Evolutionary conservation across 2,888 invertebrate species (phyloP).

Genomic region (Syrista parreyssii): DNA sequence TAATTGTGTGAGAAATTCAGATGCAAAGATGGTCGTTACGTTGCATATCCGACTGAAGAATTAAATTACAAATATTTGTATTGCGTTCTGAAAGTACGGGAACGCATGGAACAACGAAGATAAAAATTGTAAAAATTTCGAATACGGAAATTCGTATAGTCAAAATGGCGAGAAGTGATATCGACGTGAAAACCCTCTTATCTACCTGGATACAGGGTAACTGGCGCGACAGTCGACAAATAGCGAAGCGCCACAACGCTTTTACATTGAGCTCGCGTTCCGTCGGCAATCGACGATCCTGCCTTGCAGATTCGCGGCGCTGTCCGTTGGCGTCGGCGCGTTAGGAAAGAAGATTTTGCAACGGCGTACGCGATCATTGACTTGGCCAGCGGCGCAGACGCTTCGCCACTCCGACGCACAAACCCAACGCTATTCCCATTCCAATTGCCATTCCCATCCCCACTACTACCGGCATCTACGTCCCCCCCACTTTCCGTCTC

Average conservation of each 20-base stretch:
- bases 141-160: background rate
- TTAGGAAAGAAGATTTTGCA: conserved; percentile 2
- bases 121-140: background rate
- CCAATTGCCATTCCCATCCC: background rate
- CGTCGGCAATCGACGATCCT: background rate
- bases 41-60: background rate
- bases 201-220: background rate
- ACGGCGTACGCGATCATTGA: conserved; percentile 29
- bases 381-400: conserved; percentile 35
- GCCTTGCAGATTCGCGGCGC: background rate
- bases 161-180: background rate
- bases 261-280: conserved; percentile 16
- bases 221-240: background rate
- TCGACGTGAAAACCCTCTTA: background rate
- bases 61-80: background rate
- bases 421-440: background rate
- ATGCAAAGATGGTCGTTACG: background rate
- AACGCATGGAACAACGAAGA: background rate
- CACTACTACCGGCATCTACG: conserved; percentile 26
- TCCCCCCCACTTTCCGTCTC: conserved; percentile 18
- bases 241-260: conserved; percentile 26
- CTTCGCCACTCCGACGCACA: conserved; percentile 21
- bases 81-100: background rate
- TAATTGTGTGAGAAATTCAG: background rate
- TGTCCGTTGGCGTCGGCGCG: background rate